Conservation (phyloP, 2,113 vertebrate species). For the Sorex araneus region DNA sequence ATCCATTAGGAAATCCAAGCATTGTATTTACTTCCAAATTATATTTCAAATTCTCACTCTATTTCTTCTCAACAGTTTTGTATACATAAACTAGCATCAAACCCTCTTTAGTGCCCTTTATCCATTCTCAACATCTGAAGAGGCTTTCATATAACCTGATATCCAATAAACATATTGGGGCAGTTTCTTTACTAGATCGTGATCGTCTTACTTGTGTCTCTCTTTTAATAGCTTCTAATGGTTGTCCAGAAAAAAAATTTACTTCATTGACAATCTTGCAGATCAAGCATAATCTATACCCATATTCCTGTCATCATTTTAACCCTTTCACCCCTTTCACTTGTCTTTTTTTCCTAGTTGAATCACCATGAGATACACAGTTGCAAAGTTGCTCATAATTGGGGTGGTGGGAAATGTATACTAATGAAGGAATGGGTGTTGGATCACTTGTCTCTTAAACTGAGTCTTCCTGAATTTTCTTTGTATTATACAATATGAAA, state of each 20-base stretch:
- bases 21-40: too few species aligned
- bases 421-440: too few species aligned
- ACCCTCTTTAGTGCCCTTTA: neutral
- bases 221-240: neutral
- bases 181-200: neutral
- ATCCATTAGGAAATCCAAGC: neutral
- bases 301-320: neutral
- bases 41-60: too few species aligned
- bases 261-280: neutral
- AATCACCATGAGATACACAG: too few species aligned
- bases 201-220: too few species aligned
- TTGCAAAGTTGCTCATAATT: too few species aligned
- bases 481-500: neutral
- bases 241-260: neutral
- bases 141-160: neutral
- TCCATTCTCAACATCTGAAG: neutral
- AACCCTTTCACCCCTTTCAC: fast-evolving
- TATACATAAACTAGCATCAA: too few species aligned
- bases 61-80: too few species aligned
- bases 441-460: neutral
- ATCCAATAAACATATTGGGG: too few species aligned
- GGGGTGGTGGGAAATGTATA: too few species aligned
- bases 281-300: neutral
- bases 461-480: neutral
- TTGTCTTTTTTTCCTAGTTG: too few species aligned